phyloP scores from a whole-genome alignment of 2,113 vertebrate species.

The Rallus limicola region DNA sequence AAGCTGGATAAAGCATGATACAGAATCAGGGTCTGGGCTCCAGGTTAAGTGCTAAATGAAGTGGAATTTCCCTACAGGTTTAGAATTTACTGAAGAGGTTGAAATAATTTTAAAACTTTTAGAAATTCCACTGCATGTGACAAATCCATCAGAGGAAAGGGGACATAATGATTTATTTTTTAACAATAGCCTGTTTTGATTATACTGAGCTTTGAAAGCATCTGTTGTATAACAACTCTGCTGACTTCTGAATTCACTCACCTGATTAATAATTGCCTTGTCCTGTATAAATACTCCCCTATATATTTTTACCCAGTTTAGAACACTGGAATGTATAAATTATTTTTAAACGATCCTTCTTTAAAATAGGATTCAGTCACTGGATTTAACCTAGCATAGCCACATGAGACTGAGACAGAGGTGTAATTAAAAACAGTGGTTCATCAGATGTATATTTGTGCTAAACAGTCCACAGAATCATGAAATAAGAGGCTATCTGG shows the following conservation, averaged over 20 bases:
- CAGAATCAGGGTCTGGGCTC: background rate
- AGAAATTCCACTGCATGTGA: background rate
- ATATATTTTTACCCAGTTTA: background rate
- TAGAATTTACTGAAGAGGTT: background rate
- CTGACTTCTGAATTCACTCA: background rate
- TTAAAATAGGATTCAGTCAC: background rate
- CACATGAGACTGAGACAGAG: background rate
- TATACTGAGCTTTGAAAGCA: background rate
- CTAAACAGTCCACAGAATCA: background rate
- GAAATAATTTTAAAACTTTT: background rate
- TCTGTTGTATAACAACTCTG: background rate
- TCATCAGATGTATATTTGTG: background rate
- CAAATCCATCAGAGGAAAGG: background rate
- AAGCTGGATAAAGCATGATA: background rate
- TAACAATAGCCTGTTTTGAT: background rate
- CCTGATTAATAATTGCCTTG: background rate
- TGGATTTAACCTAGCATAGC: background rate
- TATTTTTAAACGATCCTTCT: background rate
- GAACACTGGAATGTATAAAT: background rate
- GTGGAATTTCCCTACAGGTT: background rate
- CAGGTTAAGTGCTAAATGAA: background rate
- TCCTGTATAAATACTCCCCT: background rate
- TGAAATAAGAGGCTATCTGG: background rate
- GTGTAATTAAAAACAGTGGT: background rate
- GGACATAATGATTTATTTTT: background rate